These are phyloP conservation scores for Dallia pectoralis DNA, from an alignment of 2,797 vertebrate species.

Conservation along the genomic window DNA sequence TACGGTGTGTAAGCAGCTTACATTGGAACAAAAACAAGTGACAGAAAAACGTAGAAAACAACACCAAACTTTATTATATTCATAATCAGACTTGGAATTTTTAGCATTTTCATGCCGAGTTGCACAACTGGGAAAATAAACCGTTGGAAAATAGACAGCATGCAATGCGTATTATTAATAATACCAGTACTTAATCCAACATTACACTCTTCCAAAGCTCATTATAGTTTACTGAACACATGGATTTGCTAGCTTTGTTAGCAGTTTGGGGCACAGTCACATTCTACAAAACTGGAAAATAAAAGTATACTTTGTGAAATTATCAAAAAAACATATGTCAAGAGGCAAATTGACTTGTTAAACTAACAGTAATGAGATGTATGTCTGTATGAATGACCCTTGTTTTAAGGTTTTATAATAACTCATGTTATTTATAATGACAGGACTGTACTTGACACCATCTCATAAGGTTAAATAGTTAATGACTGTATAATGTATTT, in stretches of 20 bases:
- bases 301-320: conserved; percentile 74
- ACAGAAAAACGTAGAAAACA: conserved; percentile 58
- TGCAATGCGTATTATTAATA: conserved; percentile 67
- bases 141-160: conserved; percentile 62
- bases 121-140: conserved; percentile 49
- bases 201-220: conserved; percentile 42
- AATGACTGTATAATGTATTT: not conserved
- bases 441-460: not conserved
- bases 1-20: not conserved
- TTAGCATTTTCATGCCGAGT: conserved; percentile 74
- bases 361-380: not conserved
- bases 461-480: not conserved
- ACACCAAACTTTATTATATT: conserved; percentile 78
- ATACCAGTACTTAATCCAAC: conserved; percentile 47
- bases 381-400: not conserved
- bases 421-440: not conserved
- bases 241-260: not conserved
- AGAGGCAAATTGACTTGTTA: conserved; percentile 3
- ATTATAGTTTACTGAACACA: conserved; percentile 16
- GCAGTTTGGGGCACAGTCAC: conserved; percentile 41
- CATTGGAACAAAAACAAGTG: conserved; percentile 10
- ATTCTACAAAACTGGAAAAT: conserved; percentile 47
- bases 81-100: conserved; percentile 58
- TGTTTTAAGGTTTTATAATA: conserved; percentile 1
- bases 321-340: conserved; percentile 72